Percentiles rank a stretch among this genome's conserved stretches.
Conservation (phyloP, 2,797 vertebrate species). For the Oreochromis mossambicus region DNA sequence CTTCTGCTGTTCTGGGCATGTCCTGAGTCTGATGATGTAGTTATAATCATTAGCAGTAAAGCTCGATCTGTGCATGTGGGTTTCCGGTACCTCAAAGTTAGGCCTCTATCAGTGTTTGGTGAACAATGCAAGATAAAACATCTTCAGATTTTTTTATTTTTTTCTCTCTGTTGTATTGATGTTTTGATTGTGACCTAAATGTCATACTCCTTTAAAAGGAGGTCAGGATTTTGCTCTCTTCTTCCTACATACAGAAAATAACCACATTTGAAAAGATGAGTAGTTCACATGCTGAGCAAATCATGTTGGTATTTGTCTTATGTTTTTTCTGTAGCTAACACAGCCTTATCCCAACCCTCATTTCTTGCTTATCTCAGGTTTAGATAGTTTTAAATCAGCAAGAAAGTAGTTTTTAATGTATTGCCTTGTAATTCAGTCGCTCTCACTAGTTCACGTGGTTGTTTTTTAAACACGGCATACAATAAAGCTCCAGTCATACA, state of each 20-base stretch:
- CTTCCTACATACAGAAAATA: background rate
- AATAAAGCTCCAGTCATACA: conserved; percentile 7
- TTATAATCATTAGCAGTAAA: background rate
- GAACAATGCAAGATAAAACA: background rate
- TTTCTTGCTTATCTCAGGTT: conserved; percentile 32
- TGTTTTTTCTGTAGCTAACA: conserved; percentile 38
- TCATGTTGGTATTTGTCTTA: conserved; percentile 19
- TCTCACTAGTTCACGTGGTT: conserved; percentile 17
- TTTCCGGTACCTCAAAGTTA: background rate
- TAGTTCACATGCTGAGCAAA: background rate
- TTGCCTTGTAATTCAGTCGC: conserved; percentile 14
- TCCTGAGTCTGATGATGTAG: background rate
- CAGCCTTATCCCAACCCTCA: conserved; percentile 11
- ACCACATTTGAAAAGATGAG: background rate
- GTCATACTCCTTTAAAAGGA: background rate
- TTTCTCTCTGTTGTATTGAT: background rate
- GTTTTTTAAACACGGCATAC: conserved; percentile 39
- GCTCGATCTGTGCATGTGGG: background rate
- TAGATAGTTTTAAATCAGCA: conserved; percentile 22
- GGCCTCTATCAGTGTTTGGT: background rate
- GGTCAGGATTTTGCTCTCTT: background rate
- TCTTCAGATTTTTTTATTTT: background rate
- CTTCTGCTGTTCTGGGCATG: background rate
- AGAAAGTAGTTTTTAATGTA: conserved; percentile 15
- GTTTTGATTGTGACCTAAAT: background rate